Percentiles rank a stretch among this genome's conserved stretches.
Conservation (phyloP, 2,113 vertebrate species). For the Echinops telfairi region DNA sequence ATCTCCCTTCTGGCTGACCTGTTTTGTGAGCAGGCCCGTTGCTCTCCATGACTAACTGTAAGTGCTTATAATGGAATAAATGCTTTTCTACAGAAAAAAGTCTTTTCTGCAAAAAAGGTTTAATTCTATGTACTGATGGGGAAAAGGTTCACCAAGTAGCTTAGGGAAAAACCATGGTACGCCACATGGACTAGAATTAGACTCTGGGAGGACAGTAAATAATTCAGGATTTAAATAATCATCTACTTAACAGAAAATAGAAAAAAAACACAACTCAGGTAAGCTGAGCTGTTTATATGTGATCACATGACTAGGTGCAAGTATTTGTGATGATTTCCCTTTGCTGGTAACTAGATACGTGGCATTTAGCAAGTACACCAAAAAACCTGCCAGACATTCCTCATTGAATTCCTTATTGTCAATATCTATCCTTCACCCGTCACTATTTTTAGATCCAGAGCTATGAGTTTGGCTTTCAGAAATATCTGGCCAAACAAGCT, state of each 20-base stretch:
- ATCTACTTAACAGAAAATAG: not conserved
- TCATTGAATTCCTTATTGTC: not conserved
- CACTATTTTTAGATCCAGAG: too few species aligned
- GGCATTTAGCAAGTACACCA: not conserved
- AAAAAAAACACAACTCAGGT: not conserved
- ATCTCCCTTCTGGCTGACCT: too few species aligned
- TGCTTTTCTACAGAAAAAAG: too few species aligned
- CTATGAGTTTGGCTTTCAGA: not conserved
- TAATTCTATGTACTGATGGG: too few species aligned
- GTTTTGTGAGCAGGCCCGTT: too few species aligned
- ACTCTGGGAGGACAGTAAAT: not conserved
- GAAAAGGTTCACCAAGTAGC: too few species aligned
- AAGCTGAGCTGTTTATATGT: not conserved
- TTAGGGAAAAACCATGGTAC: not conserved
- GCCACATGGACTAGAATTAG: not conserved
- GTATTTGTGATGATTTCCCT: not conserved
- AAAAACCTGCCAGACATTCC: not conserved
- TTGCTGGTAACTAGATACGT: not conserved
- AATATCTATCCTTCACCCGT: not conserved
- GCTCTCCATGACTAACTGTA: too few species aligned
- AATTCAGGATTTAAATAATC: conserved; percentile 4
- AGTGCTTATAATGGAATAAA: too few species aligned
- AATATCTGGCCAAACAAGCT: too few species aligned
- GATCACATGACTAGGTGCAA: not conserved
- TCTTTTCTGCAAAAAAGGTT: too few species aligned